Percentiles rank a stretch among this genome's conserved stretches.
These are phyloP conservation scores for Pocillopora verrucosa DNA, from an alignment of 64 coral and sea anemone species.

Conservation along the genomic window DNA sequence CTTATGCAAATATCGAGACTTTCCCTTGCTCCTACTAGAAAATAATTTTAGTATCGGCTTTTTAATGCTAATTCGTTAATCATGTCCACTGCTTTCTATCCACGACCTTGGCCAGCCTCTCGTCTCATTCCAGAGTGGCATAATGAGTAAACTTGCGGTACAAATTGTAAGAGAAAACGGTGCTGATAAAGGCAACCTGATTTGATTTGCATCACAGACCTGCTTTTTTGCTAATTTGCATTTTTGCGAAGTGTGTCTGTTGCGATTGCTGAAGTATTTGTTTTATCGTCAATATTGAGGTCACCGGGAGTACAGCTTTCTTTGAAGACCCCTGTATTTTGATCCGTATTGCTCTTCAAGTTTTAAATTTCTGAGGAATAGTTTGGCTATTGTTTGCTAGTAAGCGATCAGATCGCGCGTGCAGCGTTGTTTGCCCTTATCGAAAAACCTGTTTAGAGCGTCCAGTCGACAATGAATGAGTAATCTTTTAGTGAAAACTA, in stretches of 20 bases:
- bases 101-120: background rate
- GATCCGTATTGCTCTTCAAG: background rate
- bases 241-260: slow-evolving; percentile 30
- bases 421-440: background rate
- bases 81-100: slow-evolving; percentile 3
- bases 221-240: slow-evolving; percentile 15
- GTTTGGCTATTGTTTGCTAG: background rate
- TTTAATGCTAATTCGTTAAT: slow-evolving; percentile 13
- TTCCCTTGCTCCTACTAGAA: slow-evolving; percentile 10
- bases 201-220: slow-evolving; percentile 36
- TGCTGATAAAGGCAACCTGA: background rate
- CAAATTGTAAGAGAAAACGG: background rate
- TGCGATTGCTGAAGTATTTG: slow-evolving; percentile 35
- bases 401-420: background rate
- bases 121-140: background rate
- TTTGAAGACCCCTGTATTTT: slow-evolving; percentile 28
- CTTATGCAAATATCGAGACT: slow-evolving; percentile 31
- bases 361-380: slow-evolving; percentile 26
- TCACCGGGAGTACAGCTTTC: slow-evolving; percentile 15
- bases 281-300: slow-evolving; percentile 33
- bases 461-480: background rate
- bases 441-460: background rate
- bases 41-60: slow-evolving; percentile 35
- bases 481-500: background rate
- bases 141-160: background rate